Percentiles rank a stretch among this genome's conserved stretches.
Conservation (phyloP, 2,888 invertebrate species). For the Ormyrus nitidulus region DNA sequence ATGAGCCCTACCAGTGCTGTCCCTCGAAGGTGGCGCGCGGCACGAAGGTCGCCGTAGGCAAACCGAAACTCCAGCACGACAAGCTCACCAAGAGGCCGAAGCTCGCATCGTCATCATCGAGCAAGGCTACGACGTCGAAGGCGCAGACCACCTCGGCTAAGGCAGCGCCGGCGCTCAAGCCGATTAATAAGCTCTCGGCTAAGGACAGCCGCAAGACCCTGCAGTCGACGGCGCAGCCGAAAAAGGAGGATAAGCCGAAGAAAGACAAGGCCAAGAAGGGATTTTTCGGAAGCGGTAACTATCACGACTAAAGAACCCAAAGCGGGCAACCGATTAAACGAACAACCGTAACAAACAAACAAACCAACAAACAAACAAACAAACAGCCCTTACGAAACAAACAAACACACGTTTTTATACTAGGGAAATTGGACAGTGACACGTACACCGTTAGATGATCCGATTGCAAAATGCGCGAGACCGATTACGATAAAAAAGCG, state of each 20-base stretch:
- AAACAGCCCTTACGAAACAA: no score
- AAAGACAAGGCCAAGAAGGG: slow-evolving; percentile 84
- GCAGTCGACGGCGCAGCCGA: slow-evolving; percentile 60
- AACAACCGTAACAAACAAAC: no score
- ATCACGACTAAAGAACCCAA: slow-evolving; percentile 67
- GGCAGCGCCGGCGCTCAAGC: slow-evolving; percentile 66
- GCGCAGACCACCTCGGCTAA: slow-evolving; percentile 25
- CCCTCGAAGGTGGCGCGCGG: slow-evolving; percentile 88
- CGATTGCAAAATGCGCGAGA: no score
- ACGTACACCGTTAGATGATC: no score
- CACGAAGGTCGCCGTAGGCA: slow-evolving; percentile 82
- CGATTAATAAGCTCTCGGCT: slow-evolving; percentile 75
- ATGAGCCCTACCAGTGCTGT: slow-evolving; percentile 95
- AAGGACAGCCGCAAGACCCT: slow-evolving; percentile 75
- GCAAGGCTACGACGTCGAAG: not conserved
- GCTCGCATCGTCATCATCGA: slow-evolving; percentile 20
- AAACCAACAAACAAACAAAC: no score
- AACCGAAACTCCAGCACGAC: slow-evolving; percentile 56
- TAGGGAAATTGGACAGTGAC: no score
- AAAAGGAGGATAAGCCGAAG: slow-evolving; percentile 63
- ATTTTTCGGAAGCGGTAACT: slow-evolving; percentile 90
- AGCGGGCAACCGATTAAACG: not conserved
- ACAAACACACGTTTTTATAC: no score
- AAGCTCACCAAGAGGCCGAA: slow-evolving; percentile 60
- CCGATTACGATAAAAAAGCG: no score